Evolutionary conservation across 1,140 invertebrate genomes (phyloP).

Genomic region (Heliconius eleuchia): DNA sequence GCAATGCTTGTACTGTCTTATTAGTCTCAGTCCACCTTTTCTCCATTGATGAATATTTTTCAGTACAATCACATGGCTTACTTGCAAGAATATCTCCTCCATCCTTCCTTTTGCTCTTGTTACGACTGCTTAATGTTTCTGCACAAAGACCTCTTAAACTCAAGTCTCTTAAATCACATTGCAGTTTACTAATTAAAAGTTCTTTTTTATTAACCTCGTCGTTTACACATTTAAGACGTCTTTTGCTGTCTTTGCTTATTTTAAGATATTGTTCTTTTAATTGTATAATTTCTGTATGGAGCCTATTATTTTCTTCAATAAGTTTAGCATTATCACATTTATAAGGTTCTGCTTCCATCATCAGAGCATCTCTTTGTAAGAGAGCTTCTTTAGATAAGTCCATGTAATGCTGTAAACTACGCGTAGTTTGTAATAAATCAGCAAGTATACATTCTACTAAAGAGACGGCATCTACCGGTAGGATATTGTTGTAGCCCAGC

Average conservation of each 20-base stretch:
- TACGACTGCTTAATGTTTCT: constrained; percentile 72
- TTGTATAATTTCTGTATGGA: constrained; percentile 86
- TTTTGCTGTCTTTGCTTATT: constrained; percentile 58
- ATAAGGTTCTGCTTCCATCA: constrained; percentile 85
- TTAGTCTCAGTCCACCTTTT: constrained; percentile 56
- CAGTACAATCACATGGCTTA: constrained; percentile 64
- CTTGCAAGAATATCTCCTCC: constrained; percentile 43
- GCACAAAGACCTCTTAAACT: constrained; percentile 74
- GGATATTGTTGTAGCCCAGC: constrained; percentile 88
- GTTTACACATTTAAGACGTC: constrained; percentile 65
- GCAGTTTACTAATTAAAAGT: constrained; percentile 64
- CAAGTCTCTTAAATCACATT: constrained; percentile 70
- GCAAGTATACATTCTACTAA: constrained; percentile 88
- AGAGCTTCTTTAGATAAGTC: constrained; percentile 85
- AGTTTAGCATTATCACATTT: constrained; percentile 87
- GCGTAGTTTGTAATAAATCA: constrained; percentile 90
- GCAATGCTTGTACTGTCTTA: constrained; percentile 53
- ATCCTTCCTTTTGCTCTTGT: constrained; percentile 69
- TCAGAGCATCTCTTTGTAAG: constrained; percentile 82
- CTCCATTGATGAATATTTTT: constrained; percentile 43
- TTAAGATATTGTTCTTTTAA: constrained; percentile 82
- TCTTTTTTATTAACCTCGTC: constrained; percentile 71
- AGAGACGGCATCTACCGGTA: constrained; percentile 87
- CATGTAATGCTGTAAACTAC: constrained; percentile 90
- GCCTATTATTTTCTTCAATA: constrained; percentile 86